phyloP scores from a whole-genome alignment of 2,888 invertebrate species.

The Hipparchia sbordonii region DNA sequence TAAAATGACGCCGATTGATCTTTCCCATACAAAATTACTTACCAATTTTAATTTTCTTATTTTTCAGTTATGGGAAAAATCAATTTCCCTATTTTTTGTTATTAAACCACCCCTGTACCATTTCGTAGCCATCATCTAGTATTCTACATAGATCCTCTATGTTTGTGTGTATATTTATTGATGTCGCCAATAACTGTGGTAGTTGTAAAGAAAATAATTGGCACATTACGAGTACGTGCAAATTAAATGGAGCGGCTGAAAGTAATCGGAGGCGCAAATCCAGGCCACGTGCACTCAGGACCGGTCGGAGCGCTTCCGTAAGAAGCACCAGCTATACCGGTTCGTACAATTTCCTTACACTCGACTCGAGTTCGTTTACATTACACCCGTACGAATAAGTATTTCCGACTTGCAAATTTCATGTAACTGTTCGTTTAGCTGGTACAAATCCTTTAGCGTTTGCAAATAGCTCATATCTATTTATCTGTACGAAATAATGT shows the following conservation, averaged over 20 bases:
- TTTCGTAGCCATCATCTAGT: no score
- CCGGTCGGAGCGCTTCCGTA: constrained; percentile 41
- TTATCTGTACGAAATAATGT: no score
- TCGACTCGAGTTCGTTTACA: constrained; percentile 20
- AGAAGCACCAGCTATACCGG: constrained; percentile 34
- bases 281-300: constrained; percentile 31
- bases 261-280: constrained; percentile 24
- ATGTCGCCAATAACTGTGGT: neutral
- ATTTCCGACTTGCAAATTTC: constrained; percentile 17
- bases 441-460: neutral
- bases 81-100: no score
- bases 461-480: no score
- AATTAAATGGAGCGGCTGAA: constrained; percentile 18
- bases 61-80: no score
- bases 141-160: no score
- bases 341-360: constrained; percentile 31
- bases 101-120: no score
- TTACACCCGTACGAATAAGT: constrained; percentile 6
- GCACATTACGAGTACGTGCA: constrained; percentile 9
- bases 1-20: no score
- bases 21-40: no score
- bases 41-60: no score
- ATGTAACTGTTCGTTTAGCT: constrained; percentile 2
- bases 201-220: neutral
- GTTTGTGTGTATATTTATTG: no score